Conservation (phyloP, 1,140 invertebrate species). For the Ips typographus region DNA sequence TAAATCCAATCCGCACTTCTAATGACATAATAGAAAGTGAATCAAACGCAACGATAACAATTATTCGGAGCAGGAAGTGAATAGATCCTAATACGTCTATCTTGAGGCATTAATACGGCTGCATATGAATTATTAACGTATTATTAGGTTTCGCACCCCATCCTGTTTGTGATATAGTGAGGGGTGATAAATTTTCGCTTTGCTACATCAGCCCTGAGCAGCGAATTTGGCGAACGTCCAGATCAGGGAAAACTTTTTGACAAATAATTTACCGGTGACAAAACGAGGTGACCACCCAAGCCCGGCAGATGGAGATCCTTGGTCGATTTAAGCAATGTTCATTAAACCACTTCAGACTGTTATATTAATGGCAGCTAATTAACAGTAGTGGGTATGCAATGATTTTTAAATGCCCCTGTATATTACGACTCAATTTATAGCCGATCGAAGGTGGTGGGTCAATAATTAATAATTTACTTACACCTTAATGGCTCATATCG, state of each 20-base stretch:
- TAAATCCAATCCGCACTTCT: too few relatives aligned
- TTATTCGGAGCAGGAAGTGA: neutral
- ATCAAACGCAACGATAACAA: slow-evolving; percentile 17
- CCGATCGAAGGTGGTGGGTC: neutral
- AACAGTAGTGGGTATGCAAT: slow-evolving; percentile 4
- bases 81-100: slow-evolving; percentile 12
- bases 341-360: slow-evolving; percentile 2
- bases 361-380: slow-evolving; percentile 5
- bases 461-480: slow-evolving; percentile 27
- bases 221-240: too few relatives aligned
- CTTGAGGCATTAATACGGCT: slow-evolving; percentile 7
- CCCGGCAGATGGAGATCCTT: neutral
- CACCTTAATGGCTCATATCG: slow-evolving; percentile 5
- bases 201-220: neutral
- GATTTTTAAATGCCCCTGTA: slow-evolving; percentile 2
- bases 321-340: slow-evolving; percentile 1
- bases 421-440: slow-evolving; percentile 9
- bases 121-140: slow-evolving; percentile 23
- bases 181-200: slow-evolving; percentile 8
- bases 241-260: too few relatives aligned
- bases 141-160: slow-evolving; percentile 15
- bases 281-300: neutral
- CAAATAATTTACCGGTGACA: too few relatives aligned
- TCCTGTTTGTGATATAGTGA: slow-evolving; percentile 11
- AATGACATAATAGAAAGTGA: neutral